phyloP scores from a whole-genome alignment of 2,113 vertebrate species.

The Alligator mississippiensis region DNA sequence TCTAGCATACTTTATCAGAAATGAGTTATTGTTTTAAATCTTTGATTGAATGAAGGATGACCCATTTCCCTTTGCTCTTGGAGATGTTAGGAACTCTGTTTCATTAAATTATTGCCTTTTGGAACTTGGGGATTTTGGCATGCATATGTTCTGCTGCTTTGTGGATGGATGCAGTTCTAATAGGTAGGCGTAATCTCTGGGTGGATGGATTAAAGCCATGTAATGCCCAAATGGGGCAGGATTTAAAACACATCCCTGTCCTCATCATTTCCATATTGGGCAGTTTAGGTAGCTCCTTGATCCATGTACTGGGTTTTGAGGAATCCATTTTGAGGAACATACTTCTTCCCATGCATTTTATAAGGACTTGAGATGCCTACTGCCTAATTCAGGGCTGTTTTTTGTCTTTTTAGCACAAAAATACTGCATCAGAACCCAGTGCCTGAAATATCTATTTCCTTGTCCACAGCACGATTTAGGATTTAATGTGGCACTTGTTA shows the following conservation, averaged over 20 bases:
- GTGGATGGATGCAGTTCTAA: background rate
- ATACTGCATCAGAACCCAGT: background rate
- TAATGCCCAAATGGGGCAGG: background rate
- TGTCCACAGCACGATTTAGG: background rate
- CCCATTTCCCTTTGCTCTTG: background rate
- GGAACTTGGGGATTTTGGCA: background rate
- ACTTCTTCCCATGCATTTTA: no score
- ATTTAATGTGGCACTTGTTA: background rate
- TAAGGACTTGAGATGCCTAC: no score
- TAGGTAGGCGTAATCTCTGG: no score
- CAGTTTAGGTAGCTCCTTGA: background rate
- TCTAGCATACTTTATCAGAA: rapidly evolving
- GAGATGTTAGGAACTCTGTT: background rate
- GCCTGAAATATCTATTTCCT: background rate
- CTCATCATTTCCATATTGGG: rapidly evolving
- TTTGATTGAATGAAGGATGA: rapidly evolving
- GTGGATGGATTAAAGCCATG: no score
- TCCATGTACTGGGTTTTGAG: no score
- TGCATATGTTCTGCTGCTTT: rapidly evolving
- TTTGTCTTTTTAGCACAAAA: no score
- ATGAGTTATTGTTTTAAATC: background rate
- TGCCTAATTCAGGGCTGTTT: no score
- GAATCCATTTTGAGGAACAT: no score
- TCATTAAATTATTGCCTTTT: background rate
- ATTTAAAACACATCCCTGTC: rapidly evolving